Conservation (phyloP, 2,888 invertebrate species). For the Calliopum simillimum region DNA sequence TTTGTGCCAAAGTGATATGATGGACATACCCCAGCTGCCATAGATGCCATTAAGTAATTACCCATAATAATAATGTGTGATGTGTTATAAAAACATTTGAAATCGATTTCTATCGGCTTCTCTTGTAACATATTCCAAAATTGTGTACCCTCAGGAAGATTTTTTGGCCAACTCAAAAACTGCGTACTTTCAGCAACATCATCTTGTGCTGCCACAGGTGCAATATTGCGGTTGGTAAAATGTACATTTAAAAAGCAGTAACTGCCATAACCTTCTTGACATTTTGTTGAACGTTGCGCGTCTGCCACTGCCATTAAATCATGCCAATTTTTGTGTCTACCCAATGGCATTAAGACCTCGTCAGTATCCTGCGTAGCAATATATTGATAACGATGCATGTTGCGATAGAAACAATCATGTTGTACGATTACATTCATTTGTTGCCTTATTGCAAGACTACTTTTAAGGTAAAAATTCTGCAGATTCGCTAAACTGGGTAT, state of each 20-base stretch:
- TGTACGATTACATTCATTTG: conserved; percentile 95
- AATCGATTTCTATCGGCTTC: conserved; percentile 89
- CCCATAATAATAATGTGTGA: conserved; percentile 87
- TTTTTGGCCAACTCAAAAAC: too few relatives aligned
- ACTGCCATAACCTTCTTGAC: conserved; percentile 70
- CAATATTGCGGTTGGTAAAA: conserved; percentile 78
- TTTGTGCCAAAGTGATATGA: conserved; percentile 83
- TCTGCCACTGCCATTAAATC: conserved; percentile 78
- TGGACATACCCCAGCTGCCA: conserved; percentile 79
- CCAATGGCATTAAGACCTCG: conserved; percentile 91
- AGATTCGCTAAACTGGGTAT: conserved; percentile 89
- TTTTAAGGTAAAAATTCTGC: conserved; percentile 85
- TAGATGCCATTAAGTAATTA: conserved; percentile 90
- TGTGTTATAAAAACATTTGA: conserved; percentile 93
- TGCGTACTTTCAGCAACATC: too few relatives aligned
- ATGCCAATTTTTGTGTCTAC: conserved; percentile 75
- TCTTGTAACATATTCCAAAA: conserved; percentile 95
- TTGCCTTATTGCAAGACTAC: conserved; percentile 91
- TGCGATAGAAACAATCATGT: conserved; percentile 94
- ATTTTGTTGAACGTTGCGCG: conserved; percentile 71
- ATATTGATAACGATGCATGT: conserved; percentile 89
- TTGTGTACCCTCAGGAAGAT: conserved; percentile 74
- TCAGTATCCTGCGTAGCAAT: conserved; percentile 90
- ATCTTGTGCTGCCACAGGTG: conserved; percentile 49
- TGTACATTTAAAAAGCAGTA: conserved; percentile 92